A percentile compares a stretch with the other conserved stretches of the same genome.
phyloP scores from a whole-genome alignment of 2,888 invertebrate genomes.

The Crematogaster levior region DNA sequence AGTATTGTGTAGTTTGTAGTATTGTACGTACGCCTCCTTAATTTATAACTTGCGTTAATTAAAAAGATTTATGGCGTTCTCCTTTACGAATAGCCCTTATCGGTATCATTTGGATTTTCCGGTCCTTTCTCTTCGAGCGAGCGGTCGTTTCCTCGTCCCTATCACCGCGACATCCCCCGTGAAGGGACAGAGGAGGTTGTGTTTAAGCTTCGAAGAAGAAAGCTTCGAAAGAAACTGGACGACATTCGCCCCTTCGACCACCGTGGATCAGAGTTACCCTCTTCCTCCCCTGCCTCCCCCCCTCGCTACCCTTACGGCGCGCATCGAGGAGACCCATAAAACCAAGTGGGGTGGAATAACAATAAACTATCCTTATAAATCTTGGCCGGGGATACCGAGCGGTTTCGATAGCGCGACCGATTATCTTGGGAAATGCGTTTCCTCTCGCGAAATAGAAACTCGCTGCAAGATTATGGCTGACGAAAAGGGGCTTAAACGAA shows the following conservation, averaged over 20 bases:
- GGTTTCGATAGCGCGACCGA: slow-evolving; percentile 79
- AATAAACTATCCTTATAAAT: slow-evolving; percentile 84
- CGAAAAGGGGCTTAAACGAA: slow-evolving; percentile 46
- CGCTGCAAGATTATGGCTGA: slow-evolving; percentile 52
- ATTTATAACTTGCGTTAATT: slow-evolving; percentile 59
- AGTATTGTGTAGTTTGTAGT: background rate
- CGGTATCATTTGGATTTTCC: slow-evolving; percentile 50
- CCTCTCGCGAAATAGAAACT: slow-evolving; percentile 72
- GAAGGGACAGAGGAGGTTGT: slow-evolving; percentile 44
- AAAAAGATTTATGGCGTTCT: slow-evolving; percentile 44
- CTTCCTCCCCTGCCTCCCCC: background rate
- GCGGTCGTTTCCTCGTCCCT: slow-evolving; percentile 59
- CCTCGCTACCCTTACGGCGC: slow-evolving; percentile 33
- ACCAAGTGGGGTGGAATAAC: slow-evolving; percentile 83
- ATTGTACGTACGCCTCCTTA: slow-evolving; percentile 4
- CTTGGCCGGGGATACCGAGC: slow-evolving; percentile 77
- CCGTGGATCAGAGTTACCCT: slow-evolving; percentile 24
- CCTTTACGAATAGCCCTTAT: slow-evolving; percentile 47
- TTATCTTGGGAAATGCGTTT: slow-evolving; percentile 83
- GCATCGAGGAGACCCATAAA: slow-evolving; percentile 79
- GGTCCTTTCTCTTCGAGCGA: slow-evolving; percentile 53
- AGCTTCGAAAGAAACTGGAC: slow-evolving; percentile 73
- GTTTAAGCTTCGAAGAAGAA: slow-evolving; percentile 73
- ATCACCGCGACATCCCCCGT: slow-evolving; percentile 59
- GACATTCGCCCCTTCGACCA: slow-evolving; percentile 61